Evolutionary conservation across 2,113 vertebrate genomes (phyloP).

Genomic region (Phrynosoma platyrhinos): DNA sequence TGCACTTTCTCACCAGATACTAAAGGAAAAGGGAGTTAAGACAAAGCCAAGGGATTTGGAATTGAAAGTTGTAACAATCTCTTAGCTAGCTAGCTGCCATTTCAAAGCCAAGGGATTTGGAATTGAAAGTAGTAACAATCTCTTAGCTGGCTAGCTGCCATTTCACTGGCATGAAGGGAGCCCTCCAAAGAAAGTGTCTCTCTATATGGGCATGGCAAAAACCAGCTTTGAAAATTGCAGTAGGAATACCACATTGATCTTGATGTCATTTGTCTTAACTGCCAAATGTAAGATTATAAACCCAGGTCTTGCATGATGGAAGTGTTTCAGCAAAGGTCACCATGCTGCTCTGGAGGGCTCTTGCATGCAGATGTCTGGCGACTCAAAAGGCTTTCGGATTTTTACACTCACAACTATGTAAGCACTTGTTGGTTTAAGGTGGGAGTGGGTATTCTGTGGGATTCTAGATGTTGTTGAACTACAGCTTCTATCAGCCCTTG

Average conservation of each 20-base stretch:
- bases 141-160: slow-evolving; percentile 15
- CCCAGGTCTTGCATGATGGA: not conserved
- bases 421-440: not conserved
- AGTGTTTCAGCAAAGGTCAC: not conserved
- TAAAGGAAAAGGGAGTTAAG: slow-evolving; percentile 73
- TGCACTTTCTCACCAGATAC: slow-evolving; percentile 79
- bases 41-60: slow-evolving; percentile 8
- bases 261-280: not conserved
- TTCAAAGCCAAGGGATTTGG: not conserved
- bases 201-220: not conserved
- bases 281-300: not conserved
- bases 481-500: not conserved
- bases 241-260: not conserved
- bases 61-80: slow-evolving; percentile 59
- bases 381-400: not conserved
- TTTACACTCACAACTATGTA: not conserved
- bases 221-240: not conserved
- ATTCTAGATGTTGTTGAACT: not conserved
- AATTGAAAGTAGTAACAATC: slow-evolving; percentile 59
- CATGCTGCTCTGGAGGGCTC: not conserved
- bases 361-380: not conserved
- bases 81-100: too few relatives aligned
- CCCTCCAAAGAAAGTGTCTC: not conserved
- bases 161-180: not conserved
- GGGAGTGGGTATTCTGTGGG: not conserved